Percentiles rank a stretch among this genome's conserved stretches.
Evolutionary conservation across 2,113 vertebrate genomes (phyloP).

Genomic region (Octodon degus): DNA sequence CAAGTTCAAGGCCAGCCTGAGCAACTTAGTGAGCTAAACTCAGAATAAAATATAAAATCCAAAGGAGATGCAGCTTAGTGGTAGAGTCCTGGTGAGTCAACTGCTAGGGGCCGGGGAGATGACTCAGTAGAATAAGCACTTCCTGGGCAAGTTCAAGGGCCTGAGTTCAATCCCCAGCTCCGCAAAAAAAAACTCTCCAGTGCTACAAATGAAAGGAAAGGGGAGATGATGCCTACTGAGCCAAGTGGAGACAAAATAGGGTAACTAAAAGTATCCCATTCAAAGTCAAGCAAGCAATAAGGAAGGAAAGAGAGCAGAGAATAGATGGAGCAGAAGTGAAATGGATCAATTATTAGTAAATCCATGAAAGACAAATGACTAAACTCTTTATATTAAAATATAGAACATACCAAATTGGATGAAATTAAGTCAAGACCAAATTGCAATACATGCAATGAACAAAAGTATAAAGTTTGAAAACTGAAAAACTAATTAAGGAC

Average conservation of each 20-base stretch:
- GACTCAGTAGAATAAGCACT: too few relatives aligned
- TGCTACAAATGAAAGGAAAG: not conserved
- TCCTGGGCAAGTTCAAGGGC: too few relatives aligned
- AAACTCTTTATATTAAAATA: not conserved
- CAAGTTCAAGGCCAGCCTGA: not conserved
- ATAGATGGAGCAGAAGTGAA: not conserved
- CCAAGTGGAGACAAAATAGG: not conserved
- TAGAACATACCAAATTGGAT: not conserved
- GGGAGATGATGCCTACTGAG: not conserved
- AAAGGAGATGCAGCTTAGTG: too few relatives aligned
- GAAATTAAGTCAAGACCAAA: not conserved
- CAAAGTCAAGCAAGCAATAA: not conserved
- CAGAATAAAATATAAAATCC: not conserved
- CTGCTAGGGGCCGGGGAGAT: too few relatives aligned
- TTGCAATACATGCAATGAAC: not conserved
- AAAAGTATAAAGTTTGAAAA: not conserved
- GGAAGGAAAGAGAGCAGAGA: not conserved
- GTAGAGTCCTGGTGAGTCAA: not conserved
- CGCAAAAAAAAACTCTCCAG: too few relatives aligned
- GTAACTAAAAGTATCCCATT: constrained; percentile 6
- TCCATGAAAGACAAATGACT: not conserved
- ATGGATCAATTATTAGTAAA: not conserved
- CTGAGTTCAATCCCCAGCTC: too few relatives aligned
- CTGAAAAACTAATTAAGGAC: not conserved
- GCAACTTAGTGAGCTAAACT: not conserved